phyloP scores from a whole-genome alignment of 1,140 invertebrate species.

The Aricia agestis region DNA sequence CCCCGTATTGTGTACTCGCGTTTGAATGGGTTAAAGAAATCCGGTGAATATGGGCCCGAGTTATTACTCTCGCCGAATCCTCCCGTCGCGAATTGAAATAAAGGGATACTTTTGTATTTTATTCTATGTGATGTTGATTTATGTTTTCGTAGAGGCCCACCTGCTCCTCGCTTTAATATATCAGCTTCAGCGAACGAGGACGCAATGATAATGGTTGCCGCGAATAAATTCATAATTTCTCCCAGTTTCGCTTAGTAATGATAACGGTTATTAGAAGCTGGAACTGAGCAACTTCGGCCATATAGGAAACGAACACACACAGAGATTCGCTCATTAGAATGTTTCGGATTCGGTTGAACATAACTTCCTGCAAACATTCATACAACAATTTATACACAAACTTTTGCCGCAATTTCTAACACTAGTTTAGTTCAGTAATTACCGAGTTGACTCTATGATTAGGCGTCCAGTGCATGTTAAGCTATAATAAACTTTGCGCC shows the following conservation, averaged over 20 bases:
- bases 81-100: background rate
- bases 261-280: background rate
- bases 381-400: slow-evolving; percentile 3
- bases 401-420: slow-evolving; percentile 1
- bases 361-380: background rate
- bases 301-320: background rate
- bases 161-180: background rate
- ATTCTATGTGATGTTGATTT: background rate
- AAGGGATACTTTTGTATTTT: background rate
- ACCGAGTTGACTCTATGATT: background rate
- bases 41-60: background rate
- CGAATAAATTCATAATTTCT: background rate
- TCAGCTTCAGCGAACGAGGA: background rate
- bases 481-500: background rate
- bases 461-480: background rate
- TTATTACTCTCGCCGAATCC: background rate
- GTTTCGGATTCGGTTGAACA: background rate
- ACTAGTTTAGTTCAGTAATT: slow-evolving; percentile 1
- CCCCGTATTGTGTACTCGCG: background rate
- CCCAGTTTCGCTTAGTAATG: background rate
- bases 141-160: background rate
- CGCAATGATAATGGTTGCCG: background rate
- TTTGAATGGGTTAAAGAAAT: background rate
- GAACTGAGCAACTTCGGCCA: background rate
- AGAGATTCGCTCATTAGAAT: slow-evolving; percentile 3